A percentile compares a stretch with the other conserved stretches of the same genome.
These are phyloP conservation scores for Drosophila ambigua DNA, from an alignment of 1,140 invertebrate species.

Conservation along the genomic window DNA sequence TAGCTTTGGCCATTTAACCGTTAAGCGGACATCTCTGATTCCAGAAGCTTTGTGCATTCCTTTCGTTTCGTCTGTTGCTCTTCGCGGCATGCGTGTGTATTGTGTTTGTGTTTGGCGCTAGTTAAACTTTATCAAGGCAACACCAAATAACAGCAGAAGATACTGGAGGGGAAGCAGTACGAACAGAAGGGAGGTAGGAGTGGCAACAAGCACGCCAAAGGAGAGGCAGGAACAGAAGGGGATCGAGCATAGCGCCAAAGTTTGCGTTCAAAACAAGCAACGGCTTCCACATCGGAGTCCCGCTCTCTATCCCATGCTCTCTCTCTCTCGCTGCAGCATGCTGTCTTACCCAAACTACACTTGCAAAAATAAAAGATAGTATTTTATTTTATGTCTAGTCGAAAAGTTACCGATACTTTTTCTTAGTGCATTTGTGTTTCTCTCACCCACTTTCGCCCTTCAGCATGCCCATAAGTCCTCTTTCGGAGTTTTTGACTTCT, in stretches of 20 bases:
- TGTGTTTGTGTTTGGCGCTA: conserved; percentile 63
- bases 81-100: conserved; percentile 38
- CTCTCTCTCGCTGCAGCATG: background rate
- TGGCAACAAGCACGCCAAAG: background rate
- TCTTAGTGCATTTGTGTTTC: too few species aligned
- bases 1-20: background rate
- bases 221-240: conserved; percentile 13
- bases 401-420: too few species aligned
- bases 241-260: conserved; percentile 57
- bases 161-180: background rate
- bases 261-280: conserved; percentile 56
- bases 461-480: conserved; percentile 65
- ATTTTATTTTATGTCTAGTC: too few species aligned
- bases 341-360: too few species aligned
- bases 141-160: background rate
- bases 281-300: conserved; percentile 5
- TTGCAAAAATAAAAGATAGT: too few species aligned
- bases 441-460: background rate
- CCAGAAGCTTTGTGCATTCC: conserved; percentile 40
- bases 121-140: conserved; percentile 75
- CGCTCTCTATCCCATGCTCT: too few species aligned
- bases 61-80: conserved; percentile 17
- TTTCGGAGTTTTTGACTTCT: conserved; percentile 79
- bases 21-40: conserved; percentile 11
- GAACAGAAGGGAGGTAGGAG: too few species aligned